Evolutionary conservation across 2,113 vertebrate species (phyloP).

Genomic region (Nothocercus julius): DNA sequence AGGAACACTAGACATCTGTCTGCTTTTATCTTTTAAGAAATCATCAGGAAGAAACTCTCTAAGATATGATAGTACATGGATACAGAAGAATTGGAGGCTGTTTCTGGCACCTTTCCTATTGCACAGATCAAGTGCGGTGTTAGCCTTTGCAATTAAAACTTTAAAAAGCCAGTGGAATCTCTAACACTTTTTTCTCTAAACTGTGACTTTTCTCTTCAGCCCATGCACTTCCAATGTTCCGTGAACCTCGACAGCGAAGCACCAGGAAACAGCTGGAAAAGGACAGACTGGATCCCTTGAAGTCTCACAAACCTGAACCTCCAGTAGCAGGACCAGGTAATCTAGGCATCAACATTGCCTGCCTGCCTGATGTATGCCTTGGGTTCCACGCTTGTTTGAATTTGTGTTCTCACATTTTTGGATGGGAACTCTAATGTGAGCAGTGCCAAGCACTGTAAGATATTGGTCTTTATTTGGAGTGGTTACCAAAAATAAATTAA

Average conservation of each 20-base stretch:
- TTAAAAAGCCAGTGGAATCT: background rate
- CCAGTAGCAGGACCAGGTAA: slow-evolving; percentile 97
- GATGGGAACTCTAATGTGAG: background rate
- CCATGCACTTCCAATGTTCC: slow-evolving; percentile 96
- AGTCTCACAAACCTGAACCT: slow-evolving; percentile 96
- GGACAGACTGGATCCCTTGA: slow-evolving; percentile 92
- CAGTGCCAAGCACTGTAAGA: background rate
- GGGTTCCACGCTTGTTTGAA: background rate
- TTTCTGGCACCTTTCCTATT: background rate
- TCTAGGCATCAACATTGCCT: background rate
- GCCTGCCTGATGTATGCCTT: background rate
- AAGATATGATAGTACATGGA: background rate
- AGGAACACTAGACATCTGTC: background rate
- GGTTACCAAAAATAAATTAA: background rate
- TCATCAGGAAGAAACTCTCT: background rate
- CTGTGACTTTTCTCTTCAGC: slow-evolving; percentile 76
- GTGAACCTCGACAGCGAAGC: slow-evolving; percentile 95
- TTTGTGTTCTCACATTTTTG: background rate
- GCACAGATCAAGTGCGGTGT: background rate
- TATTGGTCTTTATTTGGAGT: background rate
- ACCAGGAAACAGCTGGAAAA: slow-evolving; percentile 97
- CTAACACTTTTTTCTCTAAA: slow-evolving; percentile 15
- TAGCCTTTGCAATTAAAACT: background rate
- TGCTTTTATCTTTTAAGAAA: background rate
- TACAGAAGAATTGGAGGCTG: background rate